Base-by-base conservation (phyloP, 64 coral and sea anemone genomes). In the Pocillopora damicornis region DNA sequence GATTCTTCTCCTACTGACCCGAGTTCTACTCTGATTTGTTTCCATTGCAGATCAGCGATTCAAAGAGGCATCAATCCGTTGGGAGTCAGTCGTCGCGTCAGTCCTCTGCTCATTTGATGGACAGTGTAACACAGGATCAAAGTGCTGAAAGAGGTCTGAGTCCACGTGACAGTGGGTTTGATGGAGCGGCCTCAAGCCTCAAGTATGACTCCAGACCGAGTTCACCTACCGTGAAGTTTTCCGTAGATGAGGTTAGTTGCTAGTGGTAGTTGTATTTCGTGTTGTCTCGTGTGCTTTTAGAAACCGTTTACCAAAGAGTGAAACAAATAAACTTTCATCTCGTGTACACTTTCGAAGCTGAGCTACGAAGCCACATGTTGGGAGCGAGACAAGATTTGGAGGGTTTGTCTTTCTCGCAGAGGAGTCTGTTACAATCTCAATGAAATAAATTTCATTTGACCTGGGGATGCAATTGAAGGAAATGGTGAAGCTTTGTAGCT, bases 131-230 rank as follows among this genome's bases (percentile, higher is more conserved):
- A 22, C 72, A 93, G 60, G 90, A 92, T 1, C 90, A 92, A 36
- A 15, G 35, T 18, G 65, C 25, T 0, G 75, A 37, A 37, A 51
- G 62, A 22, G 75, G 56, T 1, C 35, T 79, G 13, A 92, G 90
- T 26, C 87, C 94, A 74, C 88, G 94, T 73, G 94, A 97, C 75
- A 97, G 94, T 75, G 94, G 94, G 18, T 86, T 97, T 51, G 94
- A 97, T 5, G 90, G 90, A 7, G 91, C 77, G 59, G 88, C 83
- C 26, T 96, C 94, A 59, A 95, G 93, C 62, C 63, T 88, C 13
- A 91, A 86, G 68, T 86, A 80, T 71, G 93, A 95, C 22, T 95
- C 94, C 0, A 87, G 94, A 35, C 94, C 94, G 8, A 77, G 79
- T 62, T 97, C 94, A 2, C 60, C 69, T 26, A 51, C 82, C 22